Evolutionary conservation across 2,888 invertebrate species (phyloP).

Genomic region (Xanthorhoe spadicearia): DNA sequence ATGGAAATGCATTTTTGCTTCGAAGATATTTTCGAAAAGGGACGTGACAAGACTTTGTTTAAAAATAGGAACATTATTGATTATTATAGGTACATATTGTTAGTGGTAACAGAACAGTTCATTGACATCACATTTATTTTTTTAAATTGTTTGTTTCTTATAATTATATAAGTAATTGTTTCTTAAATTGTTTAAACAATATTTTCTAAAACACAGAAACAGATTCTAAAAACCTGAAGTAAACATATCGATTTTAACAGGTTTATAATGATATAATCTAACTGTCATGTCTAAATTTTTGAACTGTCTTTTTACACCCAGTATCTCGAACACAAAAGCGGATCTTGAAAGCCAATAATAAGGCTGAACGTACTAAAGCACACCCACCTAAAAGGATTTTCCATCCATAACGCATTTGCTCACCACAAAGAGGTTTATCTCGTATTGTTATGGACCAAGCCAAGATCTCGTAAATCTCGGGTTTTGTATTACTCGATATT

Average conservation of each 20-base stretch:
- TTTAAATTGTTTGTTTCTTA: no score
- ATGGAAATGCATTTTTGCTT: no score
- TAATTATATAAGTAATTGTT: no score
- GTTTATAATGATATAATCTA: background rate
- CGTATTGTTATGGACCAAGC: conserved; percentile 32
- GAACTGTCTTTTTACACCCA: background rate
- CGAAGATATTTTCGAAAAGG: no score
- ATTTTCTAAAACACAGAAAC: no score
- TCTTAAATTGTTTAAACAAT: no score
- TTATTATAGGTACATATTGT: no score
- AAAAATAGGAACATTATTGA: no score
- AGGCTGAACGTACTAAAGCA: conserved; percentile 3
- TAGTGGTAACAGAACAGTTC: no score
- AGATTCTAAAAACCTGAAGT: no score
- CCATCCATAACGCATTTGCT: conserved; percentile 35
- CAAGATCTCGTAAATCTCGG: conserved; percentile 31
- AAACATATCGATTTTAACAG: background rate
- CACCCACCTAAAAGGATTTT: conserved; percentile 38
- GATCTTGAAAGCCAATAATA: conserved; percentile 13
- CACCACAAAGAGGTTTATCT: conserved; percentile 41
- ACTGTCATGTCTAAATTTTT: background rate
- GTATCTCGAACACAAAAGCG: conserved; percentile 14
- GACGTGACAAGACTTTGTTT: no score
- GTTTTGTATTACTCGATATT: conserved; percentile 10
- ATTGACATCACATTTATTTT: no score